These are phyloP conservation scores for Hirtodrosophila trivittata DNA, from an alignment of 2,888 invertebrate genomes.

Conservation along the genomic window DNA sequence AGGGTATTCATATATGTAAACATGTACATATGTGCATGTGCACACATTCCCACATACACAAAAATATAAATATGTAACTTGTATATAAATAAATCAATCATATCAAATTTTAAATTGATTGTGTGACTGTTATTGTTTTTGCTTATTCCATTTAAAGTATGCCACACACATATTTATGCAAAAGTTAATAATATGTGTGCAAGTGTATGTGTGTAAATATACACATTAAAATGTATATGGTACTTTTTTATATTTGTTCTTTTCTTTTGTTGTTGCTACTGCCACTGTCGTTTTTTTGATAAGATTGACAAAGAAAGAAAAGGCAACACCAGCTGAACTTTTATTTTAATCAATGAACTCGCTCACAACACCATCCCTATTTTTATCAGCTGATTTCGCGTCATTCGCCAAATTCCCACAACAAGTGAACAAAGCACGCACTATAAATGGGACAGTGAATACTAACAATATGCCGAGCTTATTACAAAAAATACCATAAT, in stretches of 20 bases:
- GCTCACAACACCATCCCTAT: constrained; percentile 28
- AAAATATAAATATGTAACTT: not conserved
- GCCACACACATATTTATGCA: constrained; percentile 2
- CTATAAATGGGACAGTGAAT: constrained; percentile 20
- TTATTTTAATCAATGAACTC: constrained; percentile 69
- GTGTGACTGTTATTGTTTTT: constrained; percentile 25
- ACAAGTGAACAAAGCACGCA: constrained; percentile 5
- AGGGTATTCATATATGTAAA: constrained; percentile 6
- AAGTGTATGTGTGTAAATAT: constrained; percentile 13
- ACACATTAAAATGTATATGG: too few species aligned
- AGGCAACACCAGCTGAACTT: constrained; percentile 59
- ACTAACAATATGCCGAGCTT: not conserved
- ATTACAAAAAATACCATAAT: not conserved
- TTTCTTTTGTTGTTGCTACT: constrained; percentile 36
- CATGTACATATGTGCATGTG: not conserved
- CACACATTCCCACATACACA: not conserved
- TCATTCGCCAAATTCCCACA: constrained; percentile 23
- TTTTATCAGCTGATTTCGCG: constrained; percentile 52
- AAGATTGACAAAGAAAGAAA: constrained; percentile 55
- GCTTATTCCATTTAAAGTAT: constrained; percentile 19
- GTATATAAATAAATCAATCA: constrained; percentile 20
- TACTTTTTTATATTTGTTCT: constrained; percentile 35
- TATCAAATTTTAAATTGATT: constrained; percentile 8
- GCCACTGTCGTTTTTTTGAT: constrained; percentile 32
- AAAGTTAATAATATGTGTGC: not conserved